phyloP scores from a whole-genome alignment of 35 echinoderm and acorn worm species.

The Nesometra sesokonis region DNA sequence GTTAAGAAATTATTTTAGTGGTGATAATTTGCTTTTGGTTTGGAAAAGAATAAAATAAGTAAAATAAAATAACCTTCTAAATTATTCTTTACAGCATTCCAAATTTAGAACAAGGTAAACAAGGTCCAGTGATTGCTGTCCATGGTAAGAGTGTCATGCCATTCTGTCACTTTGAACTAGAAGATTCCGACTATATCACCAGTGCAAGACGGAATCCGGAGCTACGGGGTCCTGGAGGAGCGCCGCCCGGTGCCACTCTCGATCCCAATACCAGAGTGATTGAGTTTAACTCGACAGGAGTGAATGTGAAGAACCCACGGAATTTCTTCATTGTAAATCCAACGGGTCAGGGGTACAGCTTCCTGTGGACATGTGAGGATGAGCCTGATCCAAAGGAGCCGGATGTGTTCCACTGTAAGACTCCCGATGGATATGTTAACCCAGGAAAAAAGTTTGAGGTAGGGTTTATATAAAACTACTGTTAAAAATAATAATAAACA shows the following conservation, averaged over 20 bases:
- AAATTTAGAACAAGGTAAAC: constrained; percentile 90
- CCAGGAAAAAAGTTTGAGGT: constrained; percentile 91
- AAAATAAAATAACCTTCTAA: background rate
- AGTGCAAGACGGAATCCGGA: constrained; percentile 92
- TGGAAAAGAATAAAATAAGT: too few species aligned
- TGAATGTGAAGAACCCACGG: constrained; percentile 62
- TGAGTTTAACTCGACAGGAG: constrained; percentile 64
- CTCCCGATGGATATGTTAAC: constrained; percentile 43
- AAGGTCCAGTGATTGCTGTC: constrained; percentile 73
- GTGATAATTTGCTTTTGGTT: too few species aligned
- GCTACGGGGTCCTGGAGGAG: constrained; percentile 79
- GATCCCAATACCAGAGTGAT: constrained; percentile 98
- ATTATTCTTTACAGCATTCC: constrained; percentile 23
- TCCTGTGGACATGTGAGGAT: constrained; percentile 95
- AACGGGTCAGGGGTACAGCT: constrained; percentile 53
- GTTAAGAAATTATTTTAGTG: too few species aligned
- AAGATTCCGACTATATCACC: constrained; percentile 98
- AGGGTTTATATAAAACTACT: background rate
- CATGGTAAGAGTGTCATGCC: constrained; percentile 85
- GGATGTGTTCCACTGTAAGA: constrained; percentile 56
- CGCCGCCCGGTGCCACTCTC: constrained; percentile 83
- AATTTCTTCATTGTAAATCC: constrained; percentile 94
- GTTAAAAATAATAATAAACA: too few species aligned
- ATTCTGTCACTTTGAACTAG: constrained; percentile 98
- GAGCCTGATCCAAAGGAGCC: constrained; percentile 62